A percentile compares a stretch with the other conserved stretches of the same genome.
These are phyloP conservation scores for Actinopyga echinites DNA, from an alignment of 53 echinoderm and acorn worm genomes.

Conservation along the genomic window DNA sequence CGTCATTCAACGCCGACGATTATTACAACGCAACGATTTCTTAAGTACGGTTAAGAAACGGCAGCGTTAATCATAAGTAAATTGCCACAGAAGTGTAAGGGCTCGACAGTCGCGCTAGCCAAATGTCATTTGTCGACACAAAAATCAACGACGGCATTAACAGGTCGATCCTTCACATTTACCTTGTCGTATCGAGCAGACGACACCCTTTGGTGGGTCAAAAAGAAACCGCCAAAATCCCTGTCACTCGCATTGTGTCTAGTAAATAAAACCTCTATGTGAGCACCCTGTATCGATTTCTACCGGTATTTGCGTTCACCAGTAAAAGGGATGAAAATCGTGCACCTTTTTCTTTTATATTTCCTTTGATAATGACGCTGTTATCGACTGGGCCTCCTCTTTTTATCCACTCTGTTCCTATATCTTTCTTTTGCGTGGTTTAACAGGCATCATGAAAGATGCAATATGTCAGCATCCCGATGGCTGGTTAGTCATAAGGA, in stretches of 20 bases:
- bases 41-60: neutral
- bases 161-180: neutral
- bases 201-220: slow-evolving; percentile 8
- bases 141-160: neutral
- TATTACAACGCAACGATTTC: slow-evolving; percentile 34
- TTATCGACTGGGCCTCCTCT: too few relatives aligned
- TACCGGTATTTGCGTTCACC: slow-evolving; percentile 27
- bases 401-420: too few relatives aligned
- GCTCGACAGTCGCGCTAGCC: slow-evolving; percentile 10
- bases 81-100: slow-evolving; percentile 33
- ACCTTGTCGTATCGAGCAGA: slow-evolving; percentile 23
- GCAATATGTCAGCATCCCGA: too few relatives aligned
- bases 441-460: too few relatives aligned
- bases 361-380: too few relatives aligned
- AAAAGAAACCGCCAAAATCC: slow-evolving; percentile 19
- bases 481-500: too few relatives aligned
- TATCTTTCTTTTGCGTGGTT: too few relatives aligned
- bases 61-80: slow-evolving; percentile 27
- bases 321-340: neutral
- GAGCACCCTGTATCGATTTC: slow-evolving; percentile 5
- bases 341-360: too few relatives aligned
- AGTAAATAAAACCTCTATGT: slow-evolving; percentile 6
- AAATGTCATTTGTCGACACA: slow-evolving; percentile 23
- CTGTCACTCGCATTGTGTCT: slow-evolving; percentile 9
- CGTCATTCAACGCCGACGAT: slow-evolving; percentile 25